A percentile compares a stretch with the other conserved stretches of the same genome.
Conservation (phyloP, 2,113 vertebrate genomes). For the Stigmatopora argus region DNA sequence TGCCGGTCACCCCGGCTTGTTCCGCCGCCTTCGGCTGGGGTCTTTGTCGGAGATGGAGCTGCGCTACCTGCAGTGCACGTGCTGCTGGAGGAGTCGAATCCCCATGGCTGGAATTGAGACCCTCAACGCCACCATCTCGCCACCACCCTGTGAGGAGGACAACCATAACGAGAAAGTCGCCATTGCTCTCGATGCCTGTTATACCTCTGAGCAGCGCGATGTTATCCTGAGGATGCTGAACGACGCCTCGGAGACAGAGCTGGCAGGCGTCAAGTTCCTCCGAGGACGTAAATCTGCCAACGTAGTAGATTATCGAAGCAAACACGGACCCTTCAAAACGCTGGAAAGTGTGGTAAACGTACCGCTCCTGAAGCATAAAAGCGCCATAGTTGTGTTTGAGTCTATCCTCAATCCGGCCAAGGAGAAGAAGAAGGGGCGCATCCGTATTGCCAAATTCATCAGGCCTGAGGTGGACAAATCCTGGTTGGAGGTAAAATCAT, state of each 20-base stretch:
- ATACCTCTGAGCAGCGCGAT: slow-evolving; percentile 65
- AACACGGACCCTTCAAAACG: slow-evolving; percentile 66
- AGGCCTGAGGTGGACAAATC: slow-evolving; percentile 68
- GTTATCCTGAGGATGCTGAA: slow-evolving; percentile 71
- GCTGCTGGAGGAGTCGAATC: slow-evolving; percentile 63
- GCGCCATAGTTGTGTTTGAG: slow-evolving; percentile 61
- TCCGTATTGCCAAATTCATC: slow-evolving; percentile 64
- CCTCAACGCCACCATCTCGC: slow-evolving; percentile 9
- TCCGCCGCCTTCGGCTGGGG: slow-evolving; percentile 29
- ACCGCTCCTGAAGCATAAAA: slow-evolving; percentile 73
- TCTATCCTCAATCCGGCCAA: slow-evolving; percentile 65
- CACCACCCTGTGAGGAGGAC: slow-evolving; percentile 3
- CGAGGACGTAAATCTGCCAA: slow-evolving; percentile 67
- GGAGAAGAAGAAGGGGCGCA: slow-evolving; percentile 57
- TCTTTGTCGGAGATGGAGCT: slow-evolving; percentile 42
- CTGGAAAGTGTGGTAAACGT: slow-evolving; percentile 69
- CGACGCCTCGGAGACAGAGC: slow-evolving; percentile 62
- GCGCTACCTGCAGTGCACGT: slow-evolving; percentile 61
- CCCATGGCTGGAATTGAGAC: slow-evolving; percentile 38
- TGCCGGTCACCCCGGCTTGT: slow-evolving; percentile 42
- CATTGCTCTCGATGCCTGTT: slow-evolving; percentile 56
- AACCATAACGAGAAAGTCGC: slow-evolving; percentile 20
- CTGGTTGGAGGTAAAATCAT: slow-evolving; percentile 70
- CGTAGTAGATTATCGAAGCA: slow-evolving; percentile 62
- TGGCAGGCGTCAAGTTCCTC: slow-evolving; percentile 63